Conservation (phyloP, 2,888 invertebrate genomes). For the Dicranocentrus wangi region DNA sequence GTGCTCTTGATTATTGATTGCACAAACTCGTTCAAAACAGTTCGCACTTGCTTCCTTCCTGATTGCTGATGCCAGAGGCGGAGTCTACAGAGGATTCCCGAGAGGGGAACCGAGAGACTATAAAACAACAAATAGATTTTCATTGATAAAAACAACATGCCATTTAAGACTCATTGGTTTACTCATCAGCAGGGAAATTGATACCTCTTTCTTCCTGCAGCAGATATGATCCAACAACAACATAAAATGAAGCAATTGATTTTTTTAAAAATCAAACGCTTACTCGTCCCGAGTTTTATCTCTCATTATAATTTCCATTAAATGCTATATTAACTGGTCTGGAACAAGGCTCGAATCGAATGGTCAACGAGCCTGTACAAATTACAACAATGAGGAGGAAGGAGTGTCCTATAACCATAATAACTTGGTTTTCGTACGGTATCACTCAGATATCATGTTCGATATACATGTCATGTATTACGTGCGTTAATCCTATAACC, state of each 20-base stretch:
- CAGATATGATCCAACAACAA: slow-evolving; percentile 42
- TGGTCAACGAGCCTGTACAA: slow-evolving; percentile 55
- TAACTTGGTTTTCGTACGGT: neutral
- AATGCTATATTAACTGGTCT: slow-evolving; percentile 25
- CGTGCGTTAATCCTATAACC: neutral
- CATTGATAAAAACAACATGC: too few species aligned
- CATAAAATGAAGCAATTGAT: slow-evolving; percentile 65
- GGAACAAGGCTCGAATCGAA: slow-evolving; percentile 43
- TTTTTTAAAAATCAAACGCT: slow-evolving; percentile 62
- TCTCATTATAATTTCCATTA: slow-evolving; percentile 52
- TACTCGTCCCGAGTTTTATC: slow-evolving; percentile 36
- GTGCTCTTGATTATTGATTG: too few species aligned
- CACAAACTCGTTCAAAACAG: slow-evolving; percentile 5
- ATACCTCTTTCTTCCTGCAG: slow-evolving; percentile 53
- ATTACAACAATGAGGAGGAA: slow-evolving; percentile 48
- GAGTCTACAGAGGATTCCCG: too few species aligned
- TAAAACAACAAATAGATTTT: too few species aligned
- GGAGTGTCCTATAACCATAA: slow-evolving; percentile 53
- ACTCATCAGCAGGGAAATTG: slow-evolving; percentile 27
- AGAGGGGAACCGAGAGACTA: too few species aligned
- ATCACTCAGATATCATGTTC: neutral
- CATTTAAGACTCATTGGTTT: too few species aligned
- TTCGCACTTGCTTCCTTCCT: neutral
- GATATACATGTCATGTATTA: too few species aligned
- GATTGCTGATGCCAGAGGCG: neutral